Evolutionary conservation across 2,113 vertebrate genomes (phyloP).

Genomic region (Mirza zaza): DNA sequence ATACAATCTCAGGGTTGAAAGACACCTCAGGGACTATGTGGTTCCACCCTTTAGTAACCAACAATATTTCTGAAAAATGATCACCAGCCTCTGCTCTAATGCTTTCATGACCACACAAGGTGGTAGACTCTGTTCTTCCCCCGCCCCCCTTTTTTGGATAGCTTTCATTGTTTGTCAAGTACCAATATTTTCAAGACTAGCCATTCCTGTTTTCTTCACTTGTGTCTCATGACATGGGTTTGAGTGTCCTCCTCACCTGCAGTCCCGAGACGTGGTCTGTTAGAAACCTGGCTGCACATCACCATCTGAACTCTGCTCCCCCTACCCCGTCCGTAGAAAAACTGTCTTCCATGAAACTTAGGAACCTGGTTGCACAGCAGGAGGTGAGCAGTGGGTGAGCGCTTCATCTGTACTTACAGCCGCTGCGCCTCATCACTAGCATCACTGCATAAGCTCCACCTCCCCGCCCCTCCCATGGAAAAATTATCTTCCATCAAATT

Average conservation of each 20-base stretch:
- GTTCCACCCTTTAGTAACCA: neutral
- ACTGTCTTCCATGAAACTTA: no score
- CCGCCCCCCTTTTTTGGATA: neutral
- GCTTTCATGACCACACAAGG: neutral
- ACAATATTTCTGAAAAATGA: constrained; percentile 1
- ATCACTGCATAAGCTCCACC: no score
- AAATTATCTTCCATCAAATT: no score
- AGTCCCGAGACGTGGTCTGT: no score
- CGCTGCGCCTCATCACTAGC: no score
- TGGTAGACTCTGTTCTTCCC: neutral
- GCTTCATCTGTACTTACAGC: no score
- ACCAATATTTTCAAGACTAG: neutral
- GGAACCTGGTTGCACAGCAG: no score
- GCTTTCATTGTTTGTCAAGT: neutral
- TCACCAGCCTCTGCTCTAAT: neutral
- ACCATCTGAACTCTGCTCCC: no score
- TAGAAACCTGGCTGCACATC: no score
- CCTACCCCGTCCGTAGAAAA: no score
- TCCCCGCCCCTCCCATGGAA: no score
- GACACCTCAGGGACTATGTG: neutral
- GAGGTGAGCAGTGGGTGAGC: no score
- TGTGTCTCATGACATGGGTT: neutral
- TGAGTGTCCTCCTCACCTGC: neutral
- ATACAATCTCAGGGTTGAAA: constrained; percentile 5
- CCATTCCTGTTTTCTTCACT: neutral